Percentiles rank a stretch among this genome's conserved stretches.
These are phyloP conservation scores for Triplophysa rosa DNA, from an alignment of 2,113 vertebrate species.

Conservation along the genomic window DNA sequence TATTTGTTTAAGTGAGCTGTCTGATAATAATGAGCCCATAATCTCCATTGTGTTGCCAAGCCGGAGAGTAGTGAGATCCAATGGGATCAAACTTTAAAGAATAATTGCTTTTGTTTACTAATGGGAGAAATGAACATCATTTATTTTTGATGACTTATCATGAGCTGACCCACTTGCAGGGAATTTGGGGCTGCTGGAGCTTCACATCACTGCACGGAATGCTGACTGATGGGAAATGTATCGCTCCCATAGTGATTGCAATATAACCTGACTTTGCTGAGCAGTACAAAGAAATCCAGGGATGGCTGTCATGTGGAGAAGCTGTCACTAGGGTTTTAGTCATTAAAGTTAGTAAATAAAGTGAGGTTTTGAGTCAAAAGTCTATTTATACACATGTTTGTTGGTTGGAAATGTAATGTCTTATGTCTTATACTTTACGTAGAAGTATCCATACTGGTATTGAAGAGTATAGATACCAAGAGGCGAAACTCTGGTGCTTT, in stretches of 20 bases:
- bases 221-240: slow-evolving; percentile 13
- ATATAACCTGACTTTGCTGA: neutral
- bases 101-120: slow-evolving; percentile 45
- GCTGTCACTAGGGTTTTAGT: too few relatives aligned
- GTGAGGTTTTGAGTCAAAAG: too few relatives aligned
- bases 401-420: too few relatives aligned
- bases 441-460: too few relatives aligned
- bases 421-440: too few relatives aligned
- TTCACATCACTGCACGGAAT: slow-evolving; percentile 8
- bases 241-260: neutral
- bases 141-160: slow-evolving; percentile 52
- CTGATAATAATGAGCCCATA: slow-evolving; percentile 8
- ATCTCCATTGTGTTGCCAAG: neutral
- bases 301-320: too few relatives aligned
- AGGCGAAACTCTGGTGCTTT: too few relatives aligned
- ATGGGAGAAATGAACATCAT: slow-evolving; percentile 33
- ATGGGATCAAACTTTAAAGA: neutral
- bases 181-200: slow-evolving; percentile 30
- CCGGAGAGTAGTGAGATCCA: slow-evolving; percentile 4
- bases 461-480: too few relatives aligned
- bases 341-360: too few relatives aligned
- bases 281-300: neutral
- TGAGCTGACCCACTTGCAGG: slow-evolving; percentile 40
- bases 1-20: slow-evolving; percentile 17
- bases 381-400: too few relatives aligned